A percentile compares a stretch with the other conserved stretches of the same genome.
phyloP scores from a whole-genome alignment of 2,797 vertebrate genomes.

The Glossophaga mutica region DNA sequence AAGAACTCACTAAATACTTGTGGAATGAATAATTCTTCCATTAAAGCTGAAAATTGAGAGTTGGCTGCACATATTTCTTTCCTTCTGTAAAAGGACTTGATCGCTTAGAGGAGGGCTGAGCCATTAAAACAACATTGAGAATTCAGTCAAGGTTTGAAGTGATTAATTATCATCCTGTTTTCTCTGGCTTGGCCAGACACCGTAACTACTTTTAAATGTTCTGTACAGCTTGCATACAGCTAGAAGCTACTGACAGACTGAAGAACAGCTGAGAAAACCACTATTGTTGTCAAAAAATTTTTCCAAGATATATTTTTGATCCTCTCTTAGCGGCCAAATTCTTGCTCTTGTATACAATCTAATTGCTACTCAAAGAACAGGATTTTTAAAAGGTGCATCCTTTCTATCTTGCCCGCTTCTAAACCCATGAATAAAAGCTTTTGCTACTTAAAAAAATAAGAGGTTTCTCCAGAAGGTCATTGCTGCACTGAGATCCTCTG shows the following conservation, averaged over 20 bases:
- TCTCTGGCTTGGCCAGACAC: constrained; percentile 43
- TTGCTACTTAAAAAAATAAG: not conserved
- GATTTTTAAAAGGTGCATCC: not conserved
- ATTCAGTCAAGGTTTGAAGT: constrained; percentile 42
- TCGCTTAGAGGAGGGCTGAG: constrained; percentile 22
- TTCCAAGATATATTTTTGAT: not conserved
- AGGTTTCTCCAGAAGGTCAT: not conserved
- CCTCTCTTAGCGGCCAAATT: not conserved
- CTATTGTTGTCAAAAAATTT: not conserved
- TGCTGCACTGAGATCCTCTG: not conserved
- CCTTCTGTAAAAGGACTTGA: constrained; percentile 5
- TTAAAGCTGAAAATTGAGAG: constrained; percentile 15
- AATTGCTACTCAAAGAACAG: constrained; percentile 3
- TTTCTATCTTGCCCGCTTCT: not conserved
- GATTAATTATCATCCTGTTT: constrained; percentile 51
- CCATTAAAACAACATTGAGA: constrained; percentile 34
- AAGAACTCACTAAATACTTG: not conserved
- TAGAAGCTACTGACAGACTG: constrained; percentile 1
- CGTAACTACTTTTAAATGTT: constrained; percentile 36
- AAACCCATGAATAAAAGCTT: not conserved
- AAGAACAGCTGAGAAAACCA: constrained; percentile 19
- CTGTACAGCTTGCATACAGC: not conserved
- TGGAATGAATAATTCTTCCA: constrained; percentile 2
- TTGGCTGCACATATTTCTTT: constrained; percentile 35
- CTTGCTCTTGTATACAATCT: constrained; percentile 1